phyloP scores from a whole-genome alignment of 2,888 invertebrate species.

The Drosophila affinis region DNA sequence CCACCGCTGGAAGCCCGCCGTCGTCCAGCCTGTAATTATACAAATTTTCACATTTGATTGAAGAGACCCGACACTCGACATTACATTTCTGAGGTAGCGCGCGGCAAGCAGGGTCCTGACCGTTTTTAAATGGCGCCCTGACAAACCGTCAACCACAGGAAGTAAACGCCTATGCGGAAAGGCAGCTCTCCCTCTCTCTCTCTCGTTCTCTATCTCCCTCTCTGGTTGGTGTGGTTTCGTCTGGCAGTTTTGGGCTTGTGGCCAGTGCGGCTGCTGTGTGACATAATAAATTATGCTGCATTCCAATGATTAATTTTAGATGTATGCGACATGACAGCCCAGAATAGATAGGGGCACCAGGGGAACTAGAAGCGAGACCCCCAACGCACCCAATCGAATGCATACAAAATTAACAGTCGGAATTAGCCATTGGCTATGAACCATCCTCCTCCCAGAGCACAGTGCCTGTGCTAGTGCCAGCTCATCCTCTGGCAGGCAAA shows the following conservation, averaged over 20 bases:
- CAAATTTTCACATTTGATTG: conserved; percentile 76
- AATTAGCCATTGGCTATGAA: conserved; percentile 54
- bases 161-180: conserved; percentile 54
- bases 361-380: neutral
- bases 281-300: conserved; percentile 80
- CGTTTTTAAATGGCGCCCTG: conserved; percentile 70
- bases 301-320: conserved; percentile 75
- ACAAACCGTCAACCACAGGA: conserved; percentile 74
- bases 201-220: conserved; percentile 9
- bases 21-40: conserved; percentile 68
- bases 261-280: conserved; percentile 64
- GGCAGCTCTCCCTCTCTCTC: neutral
- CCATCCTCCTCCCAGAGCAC: neutral
- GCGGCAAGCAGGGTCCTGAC: neutral
- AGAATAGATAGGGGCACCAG: conserved; percentile 24
- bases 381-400: conserved; percentile 66
- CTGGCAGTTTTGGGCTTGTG: conserved; percentile 48
- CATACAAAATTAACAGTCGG: conserved; percentile 67
- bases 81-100: conserved; percentile 22
- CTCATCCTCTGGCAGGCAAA: conserved; percentile 9
- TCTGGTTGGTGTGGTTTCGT: conserved; percentile 19
- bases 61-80: conserved; percentile 51
- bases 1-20: conserved; percentile 28
- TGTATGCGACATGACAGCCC: conserved; percentile 69
- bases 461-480: neutral